Percentiles rank a stretch among this genome's conserved stretches.
phyloP scores from a whole-genome alignment of 2,797 vertebrate genomes.

The Tenualosa thibaudeaui region DNA sequence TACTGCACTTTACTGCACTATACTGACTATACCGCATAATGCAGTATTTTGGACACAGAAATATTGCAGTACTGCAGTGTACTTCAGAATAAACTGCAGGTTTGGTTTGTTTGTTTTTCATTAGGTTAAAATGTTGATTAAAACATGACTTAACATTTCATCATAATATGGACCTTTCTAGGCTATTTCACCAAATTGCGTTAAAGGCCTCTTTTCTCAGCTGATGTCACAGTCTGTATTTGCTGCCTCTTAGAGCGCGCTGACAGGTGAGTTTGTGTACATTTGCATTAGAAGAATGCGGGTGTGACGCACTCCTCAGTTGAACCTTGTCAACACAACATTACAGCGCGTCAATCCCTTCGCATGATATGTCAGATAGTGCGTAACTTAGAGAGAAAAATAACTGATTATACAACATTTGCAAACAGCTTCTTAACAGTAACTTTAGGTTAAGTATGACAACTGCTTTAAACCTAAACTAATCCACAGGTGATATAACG shows the following conservation, averaged over 20 bases:
- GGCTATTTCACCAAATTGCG: too few relatives aligned
- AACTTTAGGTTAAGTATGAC: not conserved
- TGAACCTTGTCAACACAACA: not conserved
- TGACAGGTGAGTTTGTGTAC: not conserved
- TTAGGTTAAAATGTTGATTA: too few relatives aligned
- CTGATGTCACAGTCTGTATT: not conserved
- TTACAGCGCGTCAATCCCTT: too few relatives aligned
- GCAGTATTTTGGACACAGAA: too few relatives aligned
- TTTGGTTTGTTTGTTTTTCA: too few relatives aligned
- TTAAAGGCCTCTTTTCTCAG: too few relatives aligned
- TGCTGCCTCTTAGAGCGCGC: not conserved
- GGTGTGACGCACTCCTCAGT: not conserved
- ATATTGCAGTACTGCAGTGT: too few relatives aligned
- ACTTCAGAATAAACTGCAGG: too few relatives aligned
- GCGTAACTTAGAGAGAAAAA: not conserved
- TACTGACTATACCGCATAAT: too few relatives aligned
- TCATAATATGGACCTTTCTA: too few relatives aligned
- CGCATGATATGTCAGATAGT: not conserved
- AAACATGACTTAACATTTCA: too few relatives aligned
- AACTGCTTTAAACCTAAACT: not conserved
- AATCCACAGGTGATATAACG: not conserved
- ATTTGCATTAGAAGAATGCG: slow-evolving; percentile 15
- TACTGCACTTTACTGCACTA: too few relatives aligned
- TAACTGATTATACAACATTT: not conserved
- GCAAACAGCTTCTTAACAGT: not conserved